A percentile compares a stretch with the other conserved stretches of the same genome.
Evolutionary conservation across 2,113 vertebrate genomes (phyloP).

Genomic region (Egretta garzetta): DNA sequence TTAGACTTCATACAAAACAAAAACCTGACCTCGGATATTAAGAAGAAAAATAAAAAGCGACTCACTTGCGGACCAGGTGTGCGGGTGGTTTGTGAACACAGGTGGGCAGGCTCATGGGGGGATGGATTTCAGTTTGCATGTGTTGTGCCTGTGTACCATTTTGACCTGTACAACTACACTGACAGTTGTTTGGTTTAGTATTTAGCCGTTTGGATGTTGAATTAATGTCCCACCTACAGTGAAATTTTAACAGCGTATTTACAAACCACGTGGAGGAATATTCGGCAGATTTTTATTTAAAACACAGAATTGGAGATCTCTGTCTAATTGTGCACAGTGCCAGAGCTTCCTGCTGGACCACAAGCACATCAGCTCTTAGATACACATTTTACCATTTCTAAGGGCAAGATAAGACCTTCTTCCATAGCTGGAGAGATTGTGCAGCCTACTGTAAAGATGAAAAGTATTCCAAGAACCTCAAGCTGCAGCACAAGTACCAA

Average conservation of each 20-base stretch:
- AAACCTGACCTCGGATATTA: not conserved
- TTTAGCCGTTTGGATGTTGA: not conserved
- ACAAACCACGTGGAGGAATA: not conserved
- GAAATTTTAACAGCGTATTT: not conserved
- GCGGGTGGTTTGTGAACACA: not conserved
- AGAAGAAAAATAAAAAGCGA: not conserved
- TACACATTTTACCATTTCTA: not conserved
- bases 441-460: constrained; percentile 11
- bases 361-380: not conserved
- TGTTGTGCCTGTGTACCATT: not conserved
- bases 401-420: constrained; percentile 9
- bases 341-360: not conserved
- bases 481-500: not conserved
- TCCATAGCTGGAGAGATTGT: not conserved
- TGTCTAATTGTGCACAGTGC: not conserved
- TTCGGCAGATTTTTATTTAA: not conserved
- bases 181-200: not conserved
- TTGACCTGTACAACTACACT: not conserved
- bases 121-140: not conserved
- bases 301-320: not conserved
- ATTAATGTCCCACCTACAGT: not conserved
- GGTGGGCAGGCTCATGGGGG: fast-evolving
- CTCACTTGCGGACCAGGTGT: not conserved
- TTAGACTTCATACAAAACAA: not conserved
- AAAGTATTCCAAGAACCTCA: constrained; percentile 7